Conservation (phyloP, 2,797 vertebrate genomes). For the Bradypodion ventrale region DNA sequence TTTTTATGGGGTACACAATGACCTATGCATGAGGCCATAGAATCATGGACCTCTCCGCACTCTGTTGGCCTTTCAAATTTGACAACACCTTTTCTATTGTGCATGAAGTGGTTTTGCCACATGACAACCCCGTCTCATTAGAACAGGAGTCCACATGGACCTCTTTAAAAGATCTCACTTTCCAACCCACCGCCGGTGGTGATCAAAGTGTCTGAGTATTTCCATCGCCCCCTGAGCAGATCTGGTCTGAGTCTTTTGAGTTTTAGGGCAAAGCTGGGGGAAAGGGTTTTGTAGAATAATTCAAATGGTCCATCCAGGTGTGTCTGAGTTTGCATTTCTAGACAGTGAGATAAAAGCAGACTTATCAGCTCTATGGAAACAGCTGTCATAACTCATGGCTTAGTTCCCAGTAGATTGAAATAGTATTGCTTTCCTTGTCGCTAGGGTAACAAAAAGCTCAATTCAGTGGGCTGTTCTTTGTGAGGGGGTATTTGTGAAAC, state of each 20-base stretch:
- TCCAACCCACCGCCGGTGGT: neutral
- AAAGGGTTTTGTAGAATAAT: constrained; percentile 8
- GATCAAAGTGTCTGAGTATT: neutral
- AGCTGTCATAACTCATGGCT: neutral
- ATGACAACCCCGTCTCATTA: neutral
- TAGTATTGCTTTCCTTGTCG: constrained; percentile 21
- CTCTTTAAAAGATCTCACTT: neutral
- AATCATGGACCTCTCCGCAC: neutral
- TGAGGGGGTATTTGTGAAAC: constrained; percentile 25
- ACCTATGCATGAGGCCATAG: neutral
- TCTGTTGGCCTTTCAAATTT: neutral
- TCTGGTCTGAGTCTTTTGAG: neutral
- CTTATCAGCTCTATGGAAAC: constrained; percentile 25
- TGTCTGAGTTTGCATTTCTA: constrained; percentile 7
- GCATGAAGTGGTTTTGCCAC: neutral
- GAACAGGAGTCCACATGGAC: neutral
- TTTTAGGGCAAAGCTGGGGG: neutral
- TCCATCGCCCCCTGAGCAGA: neutral
- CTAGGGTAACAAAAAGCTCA: neutral
- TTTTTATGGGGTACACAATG: neutral
- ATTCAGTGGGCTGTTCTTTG: constrained; percentile 1
- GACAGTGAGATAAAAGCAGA: constrained; percentile 18
- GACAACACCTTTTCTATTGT: neutral
- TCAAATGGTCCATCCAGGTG: constrained; percentile 1
- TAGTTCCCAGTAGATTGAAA: neutral